Percentiles rank a stretch among this genome's conserved stretches.
phyloP scores from a whole-genome alignment of 2,888 invertebrate genomes.

The Pimpla rufipes region DNA sequence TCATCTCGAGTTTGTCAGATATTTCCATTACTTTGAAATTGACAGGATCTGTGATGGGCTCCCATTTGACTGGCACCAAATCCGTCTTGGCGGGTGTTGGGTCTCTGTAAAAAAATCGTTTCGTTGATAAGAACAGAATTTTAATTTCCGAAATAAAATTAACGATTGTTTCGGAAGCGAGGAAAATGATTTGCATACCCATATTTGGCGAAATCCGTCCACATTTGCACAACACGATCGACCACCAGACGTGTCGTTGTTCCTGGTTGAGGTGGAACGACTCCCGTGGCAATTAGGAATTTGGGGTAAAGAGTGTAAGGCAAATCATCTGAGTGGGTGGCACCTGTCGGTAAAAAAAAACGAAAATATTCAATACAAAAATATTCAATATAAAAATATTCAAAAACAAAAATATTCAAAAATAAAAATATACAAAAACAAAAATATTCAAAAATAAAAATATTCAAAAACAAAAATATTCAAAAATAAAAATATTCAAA shows the following conservation, averaged over 20 bases:
- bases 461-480: too few relatives aligned
- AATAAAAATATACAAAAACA: too few relatives aligned
- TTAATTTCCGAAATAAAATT: too few relatives aligned
- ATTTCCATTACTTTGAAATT: conserved; percentile 76
- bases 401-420: background rate
- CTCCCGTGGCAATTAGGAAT: conserved; percentile 48
- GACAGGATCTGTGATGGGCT: conserved; percentile 72
- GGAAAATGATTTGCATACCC: conserved; percentile 4
- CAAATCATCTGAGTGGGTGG: conserved; percentile 78
- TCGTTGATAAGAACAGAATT: background rate
- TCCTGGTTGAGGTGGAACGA: conserved; percentile 49
- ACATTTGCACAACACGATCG: conserved; percentile 78
- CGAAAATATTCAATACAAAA: background rate
- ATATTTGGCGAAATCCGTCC: conserved; percentile 80
- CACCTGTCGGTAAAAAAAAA: conserved; percentile 20
- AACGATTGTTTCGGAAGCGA: too few relatives aligned
- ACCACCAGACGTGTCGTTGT: conserved; percentile 70
- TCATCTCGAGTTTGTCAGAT: conserved; percentile 72
- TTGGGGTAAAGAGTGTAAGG: conserved; percentile 76
- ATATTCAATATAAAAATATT: background rate
- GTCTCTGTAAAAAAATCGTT: conserved; percentile 71
- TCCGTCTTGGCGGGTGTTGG: conserved; percentile 77
- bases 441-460: too few relatives aligned
- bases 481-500: too few relatives aligned
- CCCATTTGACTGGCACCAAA: conserved; percentile 76